Evolutionary conservation across 1,140 invertebrate species (phyloP), one percentile per base, ranked within the genome.

Genomic region (Drosophila carrolli): DNA sequence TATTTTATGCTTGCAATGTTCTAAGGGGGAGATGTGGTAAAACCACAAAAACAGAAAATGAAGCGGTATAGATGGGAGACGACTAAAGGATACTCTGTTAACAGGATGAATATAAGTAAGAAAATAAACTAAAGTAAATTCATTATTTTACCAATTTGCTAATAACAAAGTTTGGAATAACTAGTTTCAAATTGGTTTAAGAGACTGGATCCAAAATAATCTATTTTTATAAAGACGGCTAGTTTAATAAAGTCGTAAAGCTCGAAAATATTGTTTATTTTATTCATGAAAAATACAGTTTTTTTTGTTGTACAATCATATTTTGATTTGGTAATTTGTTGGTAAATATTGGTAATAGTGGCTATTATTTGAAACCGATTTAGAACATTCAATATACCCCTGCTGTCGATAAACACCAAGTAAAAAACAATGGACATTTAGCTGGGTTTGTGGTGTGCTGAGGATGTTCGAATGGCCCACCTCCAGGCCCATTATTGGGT

Each of bases 1-100:
- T 75, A 86, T 55, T 75, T 86, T 72, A 75, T 59, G 58, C 67
- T 41, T 57, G 37, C 51, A 47, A 57, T 40, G 67, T 32, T 56
- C 37, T 40, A 6, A 50, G 35, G 29, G 40, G 44, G 43, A 8
- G 40, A 16, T 38, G 8, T 35, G 10, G 16, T n/a, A 66, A 46
- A 50, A 50, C 44, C 61, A 56, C 54, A 54, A 44, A 51, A 59
- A 65, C 48, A 78, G 27, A 53, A 44, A 41, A n/a, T 16, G 10
- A 0, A 27, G 29, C 19, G 13, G 9, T 14, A 32, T 2, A 11
- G 14, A 5, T n/a, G 4, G 29, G 9, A 8, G 35, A 41, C 38
- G 60, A 63, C 55, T 14, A n/a, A 6, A 5, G 5, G 13, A 61
- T 54, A 47, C 63, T 47, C 23, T 11, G 4, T 29, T n/a, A 51